Evolutionary conservation across 2,797 vertebrate genomes (phyloP).

Genomic region (Rallus crepitans): DNA sequence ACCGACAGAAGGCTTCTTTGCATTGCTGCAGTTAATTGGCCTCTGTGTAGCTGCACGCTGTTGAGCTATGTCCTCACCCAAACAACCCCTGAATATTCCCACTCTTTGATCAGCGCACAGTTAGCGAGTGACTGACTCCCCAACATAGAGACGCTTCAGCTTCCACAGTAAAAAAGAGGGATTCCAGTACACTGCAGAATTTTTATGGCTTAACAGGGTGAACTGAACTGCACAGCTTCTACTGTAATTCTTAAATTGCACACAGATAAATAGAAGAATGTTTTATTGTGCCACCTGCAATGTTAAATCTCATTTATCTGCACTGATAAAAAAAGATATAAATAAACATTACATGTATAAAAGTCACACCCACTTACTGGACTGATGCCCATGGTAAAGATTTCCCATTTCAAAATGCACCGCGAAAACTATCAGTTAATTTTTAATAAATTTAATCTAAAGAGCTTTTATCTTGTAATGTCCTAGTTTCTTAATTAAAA

Average conservation of each 20-base stretch:
- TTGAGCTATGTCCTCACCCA: background rate
- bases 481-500: constrained; percentile 43
- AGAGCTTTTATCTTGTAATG: background rate
- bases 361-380: background rate
- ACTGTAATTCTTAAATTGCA: background rate
- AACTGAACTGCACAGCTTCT: background rate
- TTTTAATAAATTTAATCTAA: constrained; percentile 4
- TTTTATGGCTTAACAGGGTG: background rate
- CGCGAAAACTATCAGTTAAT: background rate
- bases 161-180: background rate
- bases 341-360: background rate
- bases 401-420: background rate
- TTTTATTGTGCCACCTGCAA: background rate
- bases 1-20: background rate
- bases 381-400: background rate
- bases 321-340: background rate
- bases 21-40: background rate
- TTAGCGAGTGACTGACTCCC: background rate
- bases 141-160: background rate
- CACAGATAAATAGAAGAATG: background rate
- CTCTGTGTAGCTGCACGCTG: background rate
- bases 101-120: background rate
- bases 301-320: background rate
- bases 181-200: background rate
- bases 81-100: background rate